Conservation (phyloP, 2,888 invertebrate genomes). For the Agrenia bidenticulata region DNA sequence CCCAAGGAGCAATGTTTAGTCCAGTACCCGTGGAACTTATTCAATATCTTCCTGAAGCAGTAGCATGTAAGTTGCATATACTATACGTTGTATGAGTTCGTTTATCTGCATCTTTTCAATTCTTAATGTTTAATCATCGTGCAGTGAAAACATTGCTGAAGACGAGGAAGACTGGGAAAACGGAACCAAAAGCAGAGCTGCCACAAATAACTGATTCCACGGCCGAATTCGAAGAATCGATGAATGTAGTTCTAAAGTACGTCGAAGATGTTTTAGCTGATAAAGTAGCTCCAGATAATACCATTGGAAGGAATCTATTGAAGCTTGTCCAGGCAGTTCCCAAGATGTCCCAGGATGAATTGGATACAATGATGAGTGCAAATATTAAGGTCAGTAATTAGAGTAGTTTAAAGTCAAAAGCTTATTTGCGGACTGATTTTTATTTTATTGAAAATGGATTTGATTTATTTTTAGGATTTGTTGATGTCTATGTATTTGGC, state of each 20-base stretch:
- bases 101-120: no score
- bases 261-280: slow-evolving; percentile 90
- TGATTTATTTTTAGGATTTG: slow-evolving; percentile 67
- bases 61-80: slow-evolving; percentile 62
- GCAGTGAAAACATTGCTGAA: slow-evolving; percentile 75
- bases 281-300: slow-evolving; percentile 73
- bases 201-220: slow-evolving; percentile 83
- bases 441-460: slow-evolving; percentile 1
- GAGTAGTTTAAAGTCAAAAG: no score
- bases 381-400: slow-evolving; percentile 80
- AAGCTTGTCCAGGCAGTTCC: slow-evolving; percentile 90
- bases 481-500: slow-evolving; percentile 96
- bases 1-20: slow-evolving; percentile 94
- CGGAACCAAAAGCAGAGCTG: slow-evolving; percentile 70
- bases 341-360: slow-evolving; percentile 83
- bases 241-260: slow-evolving; percentile 75
- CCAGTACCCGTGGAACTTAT: slow-evolving; percentile 86
- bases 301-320: slow-evolving; percentile 84
- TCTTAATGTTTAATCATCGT: neutral
- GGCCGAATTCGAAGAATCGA: slow-evolving; percentile 70
- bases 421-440: no score
- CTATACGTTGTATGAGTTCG: no score
- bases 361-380: slow-evolving; percentile 92
- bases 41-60: slow-evolving; percentile 85
- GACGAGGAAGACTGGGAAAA: slow-evolving; percentile 68